Evolutionary conservation across 2,797 vertebrate genomes (phyloP), one percentile per base, ranked within the genome.

Genomic region (Channa striata): DNA sequence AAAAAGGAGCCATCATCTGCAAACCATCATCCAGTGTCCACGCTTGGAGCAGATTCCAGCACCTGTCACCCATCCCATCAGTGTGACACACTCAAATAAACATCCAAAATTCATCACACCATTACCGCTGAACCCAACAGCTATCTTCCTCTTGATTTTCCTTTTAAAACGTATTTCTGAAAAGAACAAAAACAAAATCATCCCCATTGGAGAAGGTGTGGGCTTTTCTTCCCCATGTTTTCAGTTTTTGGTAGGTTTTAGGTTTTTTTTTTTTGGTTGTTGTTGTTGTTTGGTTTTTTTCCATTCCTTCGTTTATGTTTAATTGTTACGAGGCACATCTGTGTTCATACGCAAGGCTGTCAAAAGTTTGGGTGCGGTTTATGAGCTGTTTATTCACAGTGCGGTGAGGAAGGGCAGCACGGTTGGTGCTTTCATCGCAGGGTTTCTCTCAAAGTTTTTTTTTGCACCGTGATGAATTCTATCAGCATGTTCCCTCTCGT

Each of bases 1-100:
- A 85, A 89, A 89, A 89, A 83, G 78, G 64, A 74, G 69, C 68
- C 79, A 74, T 87, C 89, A 85, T 89, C 90, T 90, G 89, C 62
- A 84, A 89, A 75, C 77, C 86, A 87, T 91, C 84, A 86, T 66
- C 76, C 49, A 60, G 73, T 70, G 67, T 88, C 70, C 50, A 53
- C 75, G 66, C 86, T 89, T 89, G 82, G 83, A 84, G 43, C 30
- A 4, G 30, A 59, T 85, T 78, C 85, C 78, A 51, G 78, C 89
- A 91, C 89, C 88, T 91, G 89, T 89, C 89, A 81, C 81, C 65
- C 66, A 8, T 87, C 81, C 68, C 58, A 33, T 83, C 80, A 72
- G 60, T 71, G 81, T 83, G 82, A 85, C 87, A 82, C 84, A 87
- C 63, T 79, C 75, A 89, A 89, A 88, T 82, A 91, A 88, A 89